These are phyloP conservation scores for Scomberomorus guttatus DNA, from an alignment of 2,797 vertebrate species.

Conservation along the genomic window DNA sequence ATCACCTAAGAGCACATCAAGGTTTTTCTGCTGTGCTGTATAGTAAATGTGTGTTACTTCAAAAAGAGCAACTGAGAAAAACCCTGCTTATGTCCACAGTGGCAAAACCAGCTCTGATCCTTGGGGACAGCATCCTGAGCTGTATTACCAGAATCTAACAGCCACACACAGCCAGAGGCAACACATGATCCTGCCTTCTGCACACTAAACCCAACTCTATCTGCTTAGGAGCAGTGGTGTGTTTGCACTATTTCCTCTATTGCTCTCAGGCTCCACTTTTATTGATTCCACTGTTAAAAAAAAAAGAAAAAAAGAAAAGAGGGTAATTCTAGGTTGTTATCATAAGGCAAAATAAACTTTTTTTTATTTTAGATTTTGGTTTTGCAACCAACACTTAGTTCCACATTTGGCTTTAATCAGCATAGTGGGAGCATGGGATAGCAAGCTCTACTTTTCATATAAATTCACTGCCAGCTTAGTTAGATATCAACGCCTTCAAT, in stretches of 20 bases:
- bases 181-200: slow-evolving; percentile 32
- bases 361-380: too few relatives aligned
- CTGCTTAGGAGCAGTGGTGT: slow-evolving; percentile 29
- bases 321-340: slow-evolving; percentile 9
- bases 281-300: slow-evolving; percentile 46
- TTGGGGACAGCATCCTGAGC: slow-evolving; percentile 55
- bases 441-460: neutral
- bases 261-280: slow-evolving; percentile 23
- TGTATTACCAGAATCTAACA: slow-evolving; percentile 51
- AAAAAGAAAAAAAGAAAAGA: slow-evolving; percentile 13
- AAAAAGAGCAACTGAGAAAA: slow-evolving; percentile 32
- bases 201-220: slow-evolving; percentile 33
- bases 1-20: neutral
- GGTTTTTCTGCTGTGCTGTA: neutral
- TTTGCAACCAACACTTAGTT: too few relatives aligned
- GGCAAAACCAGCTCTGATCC: slow-evolving; percentile 47
- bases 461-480: neutral
- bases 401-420: too few relatives aligned
- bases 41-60: neutral
- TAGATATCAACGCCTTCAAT: neutral
- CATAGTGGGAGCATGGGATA: neutral
- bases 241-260: slow-evolving; percentile 16
- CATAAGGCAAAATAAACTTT: neutral
- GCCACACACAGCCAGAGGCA: slow-evolving; percentile 49
- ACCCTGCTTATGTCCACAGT: slow-evolving; percentile 24